phyloP scores from a whole-genome alignment of 2,797 vertebrate genomes.

The Rhincodon typus region DNA sequence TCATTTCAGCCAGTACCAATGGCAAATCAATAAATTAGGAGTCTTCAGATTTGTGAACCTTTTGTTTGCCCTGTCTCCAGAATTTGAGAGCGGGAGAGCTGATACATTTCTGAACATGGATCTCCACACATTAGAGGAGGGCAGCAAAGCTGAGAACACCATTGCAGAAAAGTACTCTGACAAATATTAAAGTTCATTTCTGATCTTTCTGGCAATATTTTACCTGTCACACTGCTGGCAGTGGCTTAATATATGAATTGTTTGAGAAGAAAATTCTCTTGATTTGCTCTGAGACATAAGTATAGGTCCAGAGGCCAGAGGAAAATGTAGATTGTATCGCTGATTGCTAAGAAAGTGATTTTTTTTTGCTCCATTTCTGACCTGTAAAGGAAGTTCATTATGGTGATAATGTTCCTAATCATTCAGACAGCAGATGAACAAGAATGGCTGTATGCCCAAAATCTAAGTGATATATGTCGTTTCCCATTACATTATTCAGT shows the following conservation, averaged over 20 bases:
- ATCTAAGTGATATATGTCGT: neutral
- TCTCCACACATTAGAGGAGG: neutral
- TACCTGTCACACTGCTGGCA: neutral
- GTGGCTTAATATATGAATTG: neutral
- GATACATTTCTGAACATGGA: neutral
- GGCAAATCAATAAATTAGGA: neutral
- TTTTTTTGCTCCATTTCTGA: neutral
- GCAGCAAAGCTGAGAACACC: neutral
- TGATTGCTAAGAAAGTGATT: neutral
- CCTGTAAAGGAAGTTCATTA: neutral
- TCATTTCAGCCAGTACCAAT: neutral
- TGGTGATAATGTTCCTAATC: neutral
- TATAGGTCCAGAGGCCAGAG: neutral
- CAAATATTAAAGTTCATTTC: neutral
- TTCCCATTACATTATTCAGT: conserved; percentile 7
- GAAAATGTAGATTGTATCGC: neutral
- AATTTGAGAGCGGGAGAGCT: neutral
- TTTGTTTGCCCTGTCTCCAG: neutral
- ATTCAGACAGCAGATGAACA: conserved; percentile 15
- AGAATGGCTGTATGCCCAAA: neutral
- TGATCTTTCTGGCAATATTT: neutral
- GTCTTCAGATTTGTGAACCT: neutral
- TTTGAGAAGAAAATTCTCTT: neutral
- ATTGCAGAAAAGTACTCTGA: neutral
- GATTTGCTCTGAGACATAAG: neutral